Conservation (phyloP, 2,113 vertebrate genomes). For the Melanostigma gelatinosum region DNA sequence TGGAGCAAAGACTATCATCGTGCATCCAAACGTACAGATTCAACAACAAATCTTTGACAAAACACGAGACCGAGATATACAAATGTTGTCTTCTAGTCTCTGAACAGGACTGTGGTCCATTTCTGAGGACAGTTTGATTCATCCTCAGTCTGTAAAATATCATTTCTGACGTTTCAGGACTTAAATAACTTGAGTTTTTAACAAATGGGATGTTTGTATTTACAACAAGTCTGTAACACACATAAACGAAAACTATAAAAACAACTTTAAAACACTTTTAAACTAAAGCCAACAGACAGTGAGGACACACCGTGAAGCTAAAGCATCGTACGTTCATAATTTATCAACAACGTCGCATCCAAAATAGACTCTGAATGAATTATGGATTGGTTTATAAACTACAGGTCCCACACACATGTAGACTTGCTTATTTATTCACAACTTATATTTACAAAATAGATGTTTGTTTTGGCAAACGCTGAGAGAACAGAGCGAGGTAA, state of each 20-base stretch:
- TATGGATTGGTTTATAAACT: conserved; percentile 38
- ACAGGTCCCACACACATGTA: conserved; percentile 51
- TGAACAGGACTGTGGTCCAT: not conserved
- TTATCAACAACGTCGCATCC: conserved; percentile 33
- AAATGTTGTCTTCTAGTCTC: conserved; percentile 6
- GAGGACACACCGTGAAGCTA: not conserved
- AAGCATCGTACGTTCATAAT: conserved; percentile 24
- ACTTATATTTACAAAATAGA: conserved; percentile 76
- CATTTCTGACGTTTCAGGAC: not conserved
- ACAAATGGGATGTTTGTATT: conserved; percentile 15
- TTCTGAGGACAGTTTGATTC: not conserved
- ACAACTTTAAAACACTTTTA: not conserved
- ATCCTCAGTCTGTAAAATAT: not conserved
- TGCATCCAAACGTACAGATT: not conserved
- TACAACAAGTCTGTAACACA: conserved; percentile 14
- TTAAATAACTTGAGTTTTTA: not conserved
- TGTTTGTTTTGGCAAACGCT: conserved; percentile 61
- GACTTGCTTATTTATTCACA: conserved; percentile 55
- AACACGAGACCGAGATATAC: not conserved
- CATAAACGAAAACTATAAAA: conserved; percentile 8
- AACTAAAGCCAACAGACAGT: conserved; percentile 16
- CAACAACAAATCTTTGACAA: conserved; percentile 1
- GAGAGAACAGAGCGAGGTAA: conserved; percentile 16
- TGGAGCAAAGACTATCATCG: not conserved
- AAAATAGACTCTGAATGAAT: conserved; percentile 38